Base-by-base conservation (phyloP, 2,797 vertebrate species). In the Macropodus opercularis region DNA sequence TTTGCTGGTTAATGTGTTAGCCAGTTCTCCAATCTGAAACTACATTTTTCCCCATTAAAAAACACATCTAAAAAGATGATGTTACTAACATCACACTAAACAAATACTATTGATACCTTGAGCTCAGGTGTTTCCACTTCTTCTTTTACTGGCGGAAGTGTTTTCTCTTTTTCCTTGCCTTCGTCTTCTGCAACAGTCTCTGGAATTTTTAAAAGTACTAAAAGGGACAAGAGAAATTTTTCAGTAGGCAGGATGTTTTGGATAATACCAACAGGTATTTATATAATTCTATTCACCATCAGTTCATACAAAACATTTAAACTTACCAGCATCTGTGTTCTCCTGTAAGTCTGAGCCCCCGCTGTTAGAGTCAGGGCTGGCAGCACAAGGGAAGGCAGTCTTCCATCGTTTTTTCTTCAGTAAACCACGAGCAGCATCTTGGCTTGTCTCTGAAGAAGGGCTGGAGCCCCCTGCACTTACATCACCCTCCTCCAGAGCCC, bases 1-100 rank as follows among this genome's bases (percentile, higher is more conserved):
- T 91, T 99, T 99, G 92, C 93, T 99, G 74, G 95, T 98, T 87
- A 99, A 92, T 59, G 95, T 98, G 85, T 99, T 99, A 17, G 97
- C 96, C 87, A 99, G 92, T 88, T 99, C 96, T 91, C 96, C 97
- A 46, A 99, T 99, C 94, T 98, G 96, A 93, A 99, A 99, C 98
- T 99, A 80, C 39, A 89, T 49, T 55, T 49, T 46, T 50, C 34
- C 47, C 14, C 8, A 42, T 56, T 80, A 19, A 68, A 71, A 50
- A 49, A 21, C 9, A 13, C 10, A n/a, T 36, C 17, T 60, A 3
- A 11, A 15, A 21, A 47, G 4, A 36, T 12, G 9, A 0, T 3
- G 3, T 9, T 13, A 18, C 12, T 35, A 8, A 50, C 7, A 14
- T 19, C 3, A n/a, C n/a, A n/a, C n/a, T n/a, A n/a, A n/a, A n/a